phyloP scores from a whole-genome alignment of 1,140 invertebrate genomes.

The Drosophila suzukii region DNA sequence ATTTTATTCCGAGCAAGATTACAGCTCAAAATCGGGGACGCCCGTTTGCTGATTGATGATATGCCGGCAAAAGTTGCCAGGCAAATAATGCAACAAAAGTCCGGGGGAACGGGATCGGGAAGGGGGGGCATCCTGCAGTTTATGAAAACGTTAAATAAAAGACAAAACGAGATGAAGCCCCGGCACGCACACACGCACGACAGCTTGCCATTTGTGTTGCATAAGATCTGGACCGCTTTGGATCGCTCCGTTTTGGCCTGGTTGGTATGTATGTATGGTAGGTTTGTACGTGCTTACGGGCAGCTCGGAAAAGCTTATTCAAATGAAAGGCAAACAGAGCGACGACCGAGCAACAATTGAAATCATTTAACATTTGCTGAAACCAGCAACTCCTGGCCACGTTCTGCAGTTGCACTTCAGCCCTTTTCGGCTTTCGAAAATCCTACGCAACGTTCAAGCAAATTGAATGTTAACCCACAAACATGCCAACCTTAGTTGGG shows the following conservation, averaged over 20 bases:
- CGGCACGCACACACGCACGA: conserved; percentile 37
- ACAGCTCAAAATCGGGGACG: conserved; percentile 13
- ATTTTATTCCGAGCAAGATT: conserved; percentile 15
- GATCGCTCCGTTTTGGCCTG: not conserved
- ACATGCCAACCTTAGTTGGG: conserved; percentile 12
- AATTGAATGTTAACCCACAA: conserved; percentile 30
- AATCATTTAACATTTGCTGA: conserved; percentile 68
- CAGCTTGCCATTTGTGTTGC: conserved; percentile 47
- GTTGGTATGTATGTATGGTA: not conserved
- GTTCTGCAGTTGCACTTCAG: not conserved
- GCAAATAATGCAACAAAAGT: conserved; percentile 46
- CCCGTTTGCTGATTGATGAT: conserved; percentile 66
- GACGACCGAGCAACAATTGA: conserved; percentile 57
- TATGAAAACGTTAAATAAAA: conserved; percentile 58
- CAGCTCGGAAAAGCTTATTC: conserved; percentile 30
- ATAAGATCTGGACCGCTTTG: conserved; percentile 24
- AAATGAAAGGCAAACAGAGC: conserved; percentile 54
- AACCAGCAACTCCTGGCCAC: conserved; percentile 16
- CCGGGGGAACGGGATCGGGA: too few species aligned
- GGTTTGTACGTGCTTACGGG: conserved; percentile 39
- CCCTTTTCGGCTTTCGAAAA: conserved; percentile 3
- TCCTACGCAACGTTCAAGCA: not conserved
- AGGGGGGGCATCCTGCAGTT: conserved; percentile 19
- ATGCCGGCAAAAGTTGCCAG: conserved; percentile 47
- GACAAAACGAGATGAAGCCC: conserved; percentile 30